A percentile compares a stretch with the other conserved stretches of the same genome.
These are phyloP conservation scores for Rhinoraja longicauda DNA, from an alignment of 2,797 vertebrate species.

Conservation along the genomic window DNA sequence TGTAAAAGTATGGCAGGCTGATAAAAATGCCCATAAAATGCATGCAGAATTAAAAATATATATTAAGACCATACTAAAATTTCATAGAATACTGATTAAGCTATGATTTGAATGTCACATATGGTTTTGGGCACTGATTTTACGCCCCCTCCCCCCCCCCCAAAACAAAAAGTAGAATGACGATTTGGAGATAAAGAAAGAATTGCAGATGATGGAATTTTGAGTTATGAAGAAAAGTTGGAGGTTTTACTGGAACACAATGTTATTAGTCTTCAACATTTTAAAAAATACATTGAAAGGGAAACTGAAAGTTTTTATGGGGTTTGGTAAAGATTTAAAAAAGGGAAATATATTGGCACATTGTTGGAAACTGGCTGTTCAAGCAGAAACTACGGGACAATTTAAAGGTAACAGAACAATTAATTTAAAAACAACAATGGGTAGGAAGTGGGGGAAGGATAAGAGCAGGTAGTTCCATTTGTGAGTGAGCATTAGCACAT, in stretches of 20 bases:
- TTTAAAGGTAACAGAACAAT: no score
- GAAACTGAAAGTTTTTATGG: neutral
- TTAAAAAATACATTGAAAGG: neutral
- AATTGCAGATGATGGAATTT: no score
- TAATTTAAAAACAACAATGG: neutral
- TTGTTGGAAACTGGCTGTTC: neutral
- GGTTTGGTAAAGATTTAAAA: neutral
- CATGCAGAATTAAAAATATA: no score
- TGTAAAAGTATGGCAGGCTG: neutral
- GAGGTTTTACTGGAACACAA: neutral
- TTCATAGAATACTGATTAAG: neutral
- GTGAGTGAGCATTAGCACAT: neutral
- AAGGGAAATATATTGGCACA: neutral
- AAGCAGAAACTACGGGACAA: no score
- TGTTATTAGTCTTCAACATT: neutral
- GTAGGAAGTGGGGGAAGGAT: neutral
- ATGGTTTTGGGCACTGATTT: neutral
- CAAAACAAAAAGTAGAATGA: neutral
- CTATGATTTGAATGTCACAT: neutral
- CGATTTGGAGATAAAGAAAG: neutral
- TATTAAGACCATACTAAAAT: neutral
- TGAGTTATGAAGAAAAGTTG: neutral
- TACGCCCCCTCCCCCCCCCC: neutral
- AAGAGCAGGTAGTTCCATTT: neutral
- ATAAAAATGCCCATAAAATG: neutral